A percentile compares a stretch with the other conserved stretches of the same genome.
Conservation (phyloP, 2,113 vertebrate genomes). For the Pitta sordida region DNA sequence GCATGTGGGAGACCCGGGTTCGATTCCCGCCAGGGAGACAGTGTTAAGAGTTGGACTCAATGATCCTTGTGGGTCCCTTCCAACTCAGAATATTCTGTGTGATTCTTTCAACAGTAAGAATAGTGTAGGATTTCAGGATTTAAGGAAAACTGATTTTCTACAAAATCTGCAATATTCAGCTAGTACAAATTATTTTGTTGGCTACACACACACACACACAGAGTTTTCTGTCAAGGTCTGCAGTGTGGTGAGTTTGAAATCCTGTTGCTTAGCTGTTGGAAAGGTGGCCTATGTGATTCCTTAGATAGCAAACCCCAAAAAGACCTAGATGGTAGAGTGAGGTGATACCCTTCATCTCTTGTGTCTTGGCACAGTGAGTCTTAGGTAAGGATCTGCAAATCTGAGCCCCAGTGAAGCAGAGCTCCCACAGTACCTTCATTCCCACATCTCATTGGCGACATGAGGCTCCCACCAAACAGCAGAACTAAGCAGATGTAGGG, state of each 20-base stretch:
- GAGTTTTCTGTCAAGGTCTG: background rate
- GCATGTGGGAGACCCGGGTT: too few relatives aligned
- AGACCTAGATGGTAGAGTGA: background rate
- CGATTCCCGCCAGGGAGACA: too few relatives aligned
- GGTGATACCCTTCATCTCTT: background rate
- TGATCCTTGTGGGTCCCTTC: too few relatives aligned
- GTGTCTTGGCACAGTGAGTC: background rate
- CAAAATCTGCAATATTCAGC: background rate
- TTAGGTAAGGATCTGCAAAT: background rate
- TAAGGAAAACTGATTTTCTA: background rate
- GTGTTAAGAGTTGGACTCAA: too few relatives aligned
- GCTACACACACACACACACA: accelerated
- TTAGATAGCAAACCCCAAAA: background rate
- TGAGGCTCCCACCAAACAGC: background rate
- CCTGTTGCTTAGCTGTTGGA: background rate
- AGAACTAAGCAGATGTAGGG: background rate
- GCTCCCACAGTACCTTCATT: accelerated
- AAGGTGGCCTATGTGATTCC: background rate
- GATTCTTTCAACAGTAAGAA: background rate
- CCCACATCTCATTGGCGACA: background rate
- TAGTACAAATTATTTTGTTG: background rate
- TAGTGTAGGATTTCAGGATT: background rate
- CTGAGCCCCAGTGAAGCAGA: accelerated
- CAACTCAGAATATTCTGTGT: too few relatives aligned
- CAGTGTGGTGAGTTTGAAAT: background rate